Conservation (phyloP, 2,113 vertebrate species). For the Piaya cayana region DNA sequence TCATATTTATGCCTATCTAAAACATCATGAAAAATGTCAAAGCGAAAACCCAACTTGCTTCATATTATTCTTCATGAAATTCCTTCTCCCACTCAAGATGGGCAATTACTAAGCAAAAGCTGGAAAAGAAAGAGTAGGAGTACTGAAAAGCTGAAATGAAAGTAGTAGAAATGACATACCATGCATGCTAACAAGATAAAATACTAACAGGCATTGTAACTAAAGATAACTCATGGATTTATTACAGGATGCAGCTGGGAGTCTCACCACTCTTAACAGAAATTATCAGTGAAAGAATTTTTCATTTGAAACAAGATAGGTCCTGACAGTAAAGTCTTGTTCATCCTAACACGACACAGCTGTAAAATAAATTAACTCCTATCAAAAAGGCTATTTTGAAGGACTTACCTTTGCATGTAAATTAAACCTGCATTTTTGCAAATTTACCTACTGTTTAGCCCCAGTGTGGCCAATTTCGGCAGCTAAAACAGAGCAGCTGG, state of each 20-base stretch:
- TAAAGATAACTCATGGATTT: neutral
- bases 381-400: neutral
- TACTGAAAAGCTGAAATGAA: neutral
- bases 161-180: neutral
- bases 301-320: neutral
- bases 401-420: accelerated
- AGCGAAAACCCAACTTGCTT: neutral
- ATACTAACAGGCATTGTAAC: accelerated
- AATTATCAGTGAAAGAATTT: accelerated
- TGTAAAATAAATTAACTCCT: neutral
- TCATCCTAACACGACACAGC: neutral
- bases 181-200: neutral
- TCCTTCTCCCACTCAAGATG: accelerated
- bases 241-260: neutral
- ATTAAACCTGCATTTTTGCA: neutral
- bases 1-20: neutral
- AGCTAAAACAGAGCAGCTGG: no score
- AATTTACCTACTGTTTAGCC: neutral
- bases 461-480: no score
- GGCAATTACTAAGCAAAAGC: accelerated
- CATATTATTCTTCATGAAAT: accelerated
- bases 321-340: neutral
- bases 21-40: accelerated
- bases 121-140: neutral
- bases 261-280: neutral